Conservation (phyloP, 2,888 invertebrate genomes). For the Platynereis dumerilii region DNA sequence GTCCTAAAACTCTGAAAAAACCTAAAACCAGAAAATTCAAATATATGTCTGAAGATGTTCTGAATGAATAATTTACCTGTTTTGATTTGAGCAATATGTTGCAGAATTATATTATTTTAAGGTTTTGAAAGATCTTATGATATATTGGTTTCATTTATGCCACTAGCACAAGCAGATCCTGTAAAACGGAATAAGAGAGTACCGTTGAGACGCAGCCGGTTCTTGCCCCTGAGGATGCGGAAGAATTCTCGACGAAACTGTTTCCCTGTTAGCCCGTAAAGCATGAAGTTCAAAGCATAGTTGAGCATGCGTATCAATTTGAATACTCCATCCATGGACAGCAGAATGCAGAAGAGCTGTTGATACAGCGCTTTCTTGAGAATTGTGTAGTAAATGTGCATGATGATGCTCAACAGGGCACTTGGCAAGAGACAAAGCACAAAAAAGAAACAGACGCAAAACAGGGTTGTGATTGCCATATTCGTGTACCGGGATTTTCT, state of each 20-base stretch:
- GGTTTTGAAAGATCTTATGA: too few relatives aligned
- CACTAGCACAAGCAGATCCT: too few relatives aligned
- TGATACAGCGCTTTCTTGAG: neutral
- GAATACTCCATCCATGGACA: conserved; percentile 20
- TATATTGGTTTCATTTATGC: too few relatives aligned
- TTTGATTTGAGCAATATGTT: too few relatives aligned
- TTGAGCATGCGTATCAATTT: conserved; percentile 32
- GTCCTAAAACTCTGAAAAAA: too few relatives aligned
- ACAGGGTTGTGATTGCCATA: conserved; percentile 32
- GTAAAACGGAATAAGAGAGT: too few relatives aligned
- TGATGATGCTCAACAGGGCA: conserved; percentile 23
- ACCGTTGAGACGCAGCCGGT: too few relatives aligned
- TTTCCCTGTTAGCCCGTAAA: conserved; percentile 32
- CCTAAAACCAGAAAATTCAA: too few relatives aligned
- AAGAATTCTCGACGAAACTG: conserved; percentile 29
- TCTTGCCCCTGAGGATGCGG: too few relatives aligned
- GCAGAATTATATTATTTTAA: too few relatives aligned
- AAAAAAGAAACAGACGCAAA: conserved; percentile 28
- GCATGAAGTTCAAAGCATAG: conserved; percentile 31
- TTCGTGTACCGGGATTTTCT: conserved; percentile 10
- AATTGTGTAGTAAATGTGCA: neutral
- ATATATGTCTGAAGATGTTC: too few relatives aligned
- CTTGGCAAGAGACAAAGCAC: conserved; percentile 28
- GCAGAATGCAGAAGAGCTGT: conserved; percentile 19
- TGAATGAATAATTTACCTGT: too few relatives aligned